Evolutionary conservation across 2,797 vertebrate genomes (phyloP).

Genomic region (Amazonetta brasiliensis): DNA sequence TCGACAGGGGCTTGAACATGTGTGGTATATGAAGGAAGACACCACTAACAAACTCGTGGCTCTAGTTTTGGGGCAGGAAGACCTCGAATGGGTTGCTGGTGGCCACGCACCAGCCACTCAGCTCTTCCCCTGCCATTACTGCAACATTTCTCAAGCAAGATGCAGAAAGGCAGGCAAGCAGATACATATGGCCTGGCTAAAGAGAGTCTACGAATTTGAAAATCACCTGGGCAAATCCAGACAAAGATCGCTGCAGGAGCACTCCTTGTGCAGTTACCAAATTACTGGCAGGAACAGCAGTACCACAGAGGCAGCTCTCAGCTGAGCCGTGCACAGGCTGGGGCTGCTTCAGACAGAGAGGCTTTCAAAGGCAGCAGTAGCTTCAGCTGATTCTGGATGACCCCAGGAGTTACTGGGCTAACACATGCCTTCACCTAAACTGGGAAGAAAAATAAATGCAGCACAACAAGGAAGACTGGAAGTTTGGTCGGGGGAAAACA

Average conservation of each 20-base stretch:
- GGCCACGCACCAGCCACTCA: rapidly evolving
- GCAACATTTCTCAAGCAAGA: background rate
- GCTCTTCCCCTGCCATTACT: background rate
- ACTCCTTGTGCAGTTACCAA: background rate
- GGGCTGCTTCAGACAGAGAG: background rate
- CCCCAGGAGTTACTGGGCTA: background rate
- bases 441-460: background rate
- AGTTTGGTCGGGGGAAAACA: background rate
- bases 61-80: background rate
- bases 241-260: rapidly evolving
- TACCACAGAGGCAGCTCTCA: background rate
- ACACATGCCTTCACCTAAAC: background rate
- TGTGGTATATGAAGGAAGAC: background rate
- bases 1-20: background rate
- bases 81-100: background rate
- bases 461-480: background rate
- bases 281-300: background rate
- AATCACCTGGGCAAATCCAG: background rate
- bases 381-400: constrained; percentile 7
- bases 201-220: background rate
- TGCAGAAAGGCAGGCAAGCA: background rate
- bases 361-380: constrained; percentile 4
- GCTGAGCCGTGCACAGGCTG: background rate
- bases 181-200: background rate
- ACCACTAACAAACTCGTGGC: background rate